Conservation (phyloP, 1,140 invertebrate genomes). For the Zelostemma sp. region DNA sequence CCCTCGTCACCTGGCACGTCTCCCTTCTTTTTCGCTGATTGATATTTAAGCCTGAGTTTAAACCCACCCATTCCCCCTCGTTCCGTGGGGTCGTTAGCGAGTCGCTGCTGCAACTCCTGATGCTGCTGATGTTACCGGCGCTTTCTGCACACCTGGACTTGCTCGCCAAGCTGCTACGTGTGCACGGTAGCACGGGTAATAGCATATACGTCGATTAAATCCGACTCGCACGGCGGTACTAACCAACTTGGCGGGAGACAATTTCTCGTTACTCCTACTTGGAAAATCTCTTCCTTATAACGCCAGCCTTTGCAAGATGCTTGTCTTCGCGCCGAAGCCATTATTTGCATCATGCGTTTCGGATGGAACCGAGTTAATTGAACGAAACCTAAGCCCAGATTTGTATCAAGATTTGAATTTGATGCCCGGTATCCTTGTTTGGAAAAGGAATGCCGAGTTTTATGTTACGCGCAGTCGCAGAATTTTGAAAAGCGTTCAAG, state of each 20-base stretch:
- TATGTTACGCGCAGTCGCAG: no score
- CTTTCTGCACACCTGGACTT: conserved; percentile 60
- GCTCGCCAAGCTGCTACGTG: conserved; percentile 29
- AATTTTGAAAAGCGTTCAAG: no score
- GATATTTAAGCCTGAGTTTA: conserved; percentile 66
- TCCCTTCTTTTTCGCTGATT: conserved; percentile 57
- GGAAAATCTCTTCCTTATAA: conserved; percentile 1
- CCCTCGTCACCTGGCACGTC: conserved; percentile 2
- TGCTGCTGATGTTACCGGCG: conserved; percentile 50
- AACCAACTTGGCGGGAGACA: conserved; percentile 20
- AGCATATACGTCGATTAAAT: conserved; percentile 56
- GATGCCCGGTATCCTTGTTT: background rate
- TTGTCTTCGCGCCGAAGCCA: background rate
- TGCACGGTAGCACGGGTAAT: conserved; percentile 47
- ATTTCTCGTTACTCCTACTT: conserved; percentile 16
- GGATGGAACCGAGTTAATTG: background rate
- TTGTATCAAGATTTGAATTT: background rate
- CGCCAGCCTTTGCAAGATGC: background rate
- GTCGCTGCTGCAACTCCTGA: conserved; percentile 51
- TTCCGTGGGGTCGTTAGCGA: conserved; percentile 60
- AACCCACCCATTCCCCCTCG: conserved; percentile 47
- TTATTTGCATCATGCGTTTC: background rate
- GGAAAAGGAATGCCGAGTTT: background rate
- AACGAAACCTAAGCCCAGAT: conserved; percentile 1
- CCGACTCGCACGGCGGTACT: conserved; percentile 32